Evolutionary conservation across 2,113 vertebrate species (phyloP).

Genomic region (Chitala chitala): DNA sequence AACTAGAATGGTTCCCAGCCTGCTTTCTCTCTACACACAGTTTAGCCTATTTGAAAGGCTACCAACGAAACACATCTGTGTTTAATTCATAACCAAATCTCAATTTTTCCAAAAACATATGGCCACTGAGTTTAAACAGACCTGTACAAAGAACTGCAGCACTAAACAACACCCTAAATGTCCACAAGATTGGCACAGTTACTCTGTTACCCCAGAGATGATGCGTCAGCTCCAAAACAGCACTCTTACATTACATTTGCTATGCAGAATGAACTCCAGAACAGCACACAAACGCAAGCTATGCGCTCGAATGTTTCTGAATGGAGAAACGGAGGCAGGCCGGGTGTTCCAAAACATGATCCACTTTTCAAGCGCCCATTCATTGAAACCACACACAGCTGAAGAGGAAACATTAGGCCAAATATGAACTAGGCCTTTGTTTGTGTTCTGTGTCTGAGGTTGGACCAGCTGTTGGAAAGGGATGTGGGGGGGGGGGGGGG

Average conservation of each 20-base stretch:
- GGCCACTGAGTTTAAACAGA: background rate
- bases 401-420: conserved; percentile 18
- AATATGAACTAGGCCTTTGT: conserved; percentile 16
- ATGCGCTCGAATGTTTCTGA: background rate
- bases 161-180: background rate
- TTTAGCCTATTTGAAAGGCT: no score
- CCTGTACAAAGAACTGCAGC: background rate
- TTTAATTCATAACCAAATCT: no score
- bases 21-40: no score
- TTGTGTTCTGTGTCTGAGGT: conserved; percentile 8
- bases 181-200: background rate
- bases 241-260: background rate
- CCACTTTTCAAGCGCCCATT: background rate
- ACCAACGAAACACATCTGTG: no score
- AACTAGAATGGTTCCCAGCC: no score
- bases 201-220: background rate
- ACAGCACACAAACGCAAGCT: conserved; percentile 1
- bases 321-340: background rate
- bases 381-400: background rate
- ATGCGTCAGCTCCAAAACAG: background rate
- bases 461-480: background rate
- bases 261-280: background rate
- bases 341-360: background rate
- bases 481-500: conserved; percentile 28
- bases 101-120: no score